These are phyloP conservation scores for Conus betulinus DNA, from an alignment of 1,140 invertebrate genomes.

Conservation along the genomic window DNA sequence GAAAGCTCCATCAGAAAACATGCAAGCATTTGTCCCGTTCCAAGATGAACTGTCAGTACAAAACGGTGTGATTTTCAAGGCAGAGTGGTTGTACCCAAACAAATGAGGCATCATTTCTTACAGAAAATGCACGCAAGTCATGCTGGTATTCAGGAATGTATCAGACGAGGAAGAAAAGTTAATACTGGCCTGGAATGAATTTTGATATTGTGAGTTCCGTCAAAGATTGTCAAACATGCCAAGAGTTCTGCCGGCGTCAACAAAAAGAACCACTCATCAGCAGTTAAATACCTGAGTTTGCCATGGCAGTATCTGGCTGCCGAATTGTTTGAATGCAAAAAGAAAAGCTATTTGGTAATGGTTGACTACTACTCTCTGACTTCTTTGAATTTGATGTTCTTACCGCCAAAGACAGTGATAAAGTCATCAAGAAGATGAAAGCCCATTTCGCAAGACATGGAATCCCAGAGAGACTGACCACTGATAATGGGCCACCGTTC, in stretches of 20 bases:
- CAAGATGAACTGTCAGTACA: constrained; percentile 14
- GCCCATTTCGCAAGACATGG: not conserved
- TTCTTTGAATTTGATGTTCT: constrained; percentile 1
- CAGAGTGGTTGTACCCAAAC: constrained; percentile 10
- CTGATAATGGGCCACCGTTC: not conserved
- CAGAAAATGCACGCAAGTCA: constrained; percentile 18
- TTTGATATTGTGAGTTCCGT: not conserved
- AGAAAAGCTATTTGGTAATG: not conserved
- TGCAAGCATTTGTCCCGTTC: constrained; percentile 6
- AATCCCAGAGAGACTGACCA: not conserved
- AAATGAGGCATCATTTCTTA: not conserved
- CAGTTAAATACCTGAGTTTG: not conserved
- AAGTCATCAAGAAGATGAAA: not conserved
- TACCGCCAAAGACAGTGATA: not conserved
- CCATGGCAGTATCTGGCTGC: not conserved
- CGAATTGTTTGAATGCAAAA: not conserved
- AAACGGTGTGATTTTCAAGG: constrained; percentile 28
- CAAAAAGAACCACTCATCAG: not conserved
- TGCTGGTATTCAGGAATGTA: constrained; percentile 9
- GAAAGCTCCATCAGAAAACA: not conserved
- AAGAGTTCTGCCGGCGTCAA: not conserved
- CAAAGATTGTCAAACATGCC: not conserved
- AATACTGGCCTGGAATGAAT: not conserved
- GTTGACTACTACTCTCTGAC: not conserved
- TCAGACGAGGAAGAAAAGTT: constrained; percentile 14